Evolutionary conservation across 2,797 vertebrate species (phyloP).

Genomic region (Melanotaenia nigrans): DNA sequence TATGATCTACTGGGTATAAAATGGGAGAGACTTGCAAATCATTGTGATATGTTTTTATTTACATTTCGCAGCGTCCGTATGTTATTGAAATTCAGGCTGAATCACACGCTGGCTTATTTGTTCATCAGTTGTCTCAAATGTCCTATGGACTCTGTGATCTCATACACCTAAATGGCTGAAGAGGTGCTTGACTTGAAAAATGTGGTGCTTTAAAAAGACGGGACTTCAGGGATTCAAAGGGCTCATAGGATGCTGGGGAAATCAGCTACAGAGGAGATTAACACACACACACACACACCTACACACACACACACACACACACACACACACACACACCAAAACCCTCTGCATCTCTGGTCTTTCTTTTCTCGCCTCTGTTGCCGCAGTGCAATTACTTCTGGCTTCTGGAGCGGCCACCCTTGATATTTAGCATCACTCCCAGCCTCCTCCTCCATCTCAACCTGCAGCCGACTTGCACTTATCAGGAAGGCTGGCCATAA

Average conservation of each 20-base stretch:
- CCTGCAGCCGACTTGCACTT: constrained; percentile 53
- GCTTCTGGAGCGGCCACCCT: constrained; percentile 51
- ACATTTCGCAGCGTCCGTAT: no score
- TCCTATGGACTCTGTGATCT: constrained; percentile 37
- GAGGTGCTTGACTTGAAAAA: constrained; percentile 46
- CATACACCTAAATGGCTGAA: constrained; percentile 14
- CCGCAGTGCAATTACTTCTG: constrained; percentile 66
- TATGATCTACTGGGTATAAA: no score
- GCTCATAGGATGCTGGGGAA: constrained; percentile 1
- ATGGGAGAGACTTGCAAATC: no score
- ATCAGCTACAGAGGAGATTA: constrained; percentile 13
- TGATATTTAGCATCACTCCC: constrained; percentile 64
- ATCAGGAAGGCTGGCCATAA: constrained; percentile 54
- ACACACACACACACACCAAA: no score
- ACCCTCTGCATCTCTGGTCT: constrained; percentile 29
- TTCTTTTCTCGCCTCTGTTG: constrained; percentile 34
- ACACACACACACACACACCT: no score
- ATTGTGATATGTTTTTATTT: no score
- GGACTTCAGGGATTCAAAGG: constrained; percentile 33
- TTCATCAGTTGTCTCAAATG: constrained; percentile 24
- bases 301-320: no score
- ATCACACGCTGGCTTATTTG: constrained; percentile 11
- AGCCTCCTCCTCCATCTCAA: constrained; percentile 47
- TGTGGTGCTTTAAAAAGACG: neutral
- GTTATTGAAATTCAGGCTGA: no score